These are phyloP conservation scores for Macrocentrus cingulum DNA, from an alignment of 1,140 invertebrate genomes.

Conservation along the genomic window DNA sequence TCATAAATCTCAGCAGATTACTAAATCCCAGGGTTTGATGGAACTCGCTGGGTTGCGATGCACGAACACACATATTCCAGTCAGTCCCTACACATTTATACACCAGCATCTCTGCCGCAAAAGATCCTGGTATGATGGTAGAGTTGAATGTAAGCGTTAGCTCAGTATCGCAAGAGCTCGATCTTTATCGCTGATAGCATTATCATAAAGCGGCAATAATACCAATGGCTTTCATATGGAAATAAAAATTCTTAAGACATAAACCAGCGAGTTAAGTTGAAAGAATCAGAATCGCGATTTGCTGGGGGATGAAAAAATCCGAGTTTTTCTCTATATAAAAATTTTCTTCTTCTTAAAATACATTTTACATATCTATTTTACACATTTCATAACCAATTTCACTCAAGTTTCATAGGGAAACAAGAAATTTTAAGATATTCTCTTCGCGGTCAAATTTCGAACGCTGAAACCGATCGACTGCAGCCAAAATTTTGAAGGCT, in stretches of 20 bases:
- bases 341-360: too few relatives aligned
- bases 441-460: too few relatives aligned
- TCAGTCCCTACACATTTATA: conserved; percentile 8
- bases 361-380: too few relatives aligned
- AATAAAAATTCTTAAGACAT: conserved; percentile 32
- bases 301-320: too few relatives aligned
- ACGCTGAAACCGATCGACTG: too few relatives aligned
- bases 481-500: too few relatives aligned
- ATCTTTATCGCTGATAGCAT: conserved; percentile 55
- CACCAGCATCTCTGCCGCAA: too few relatives aligned
- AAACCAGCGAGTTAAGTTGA: background rate
- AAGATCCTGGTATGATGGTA: background rate
- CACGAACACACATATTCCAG: background rate
- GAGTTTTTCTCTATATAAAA: too few relatives aligned
- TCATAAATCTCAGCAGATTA: conserved; percentile 61
- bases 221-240: conserved; percentile 49
- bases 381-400: too few relatives aligned
- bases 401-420: too few relatives aligned
- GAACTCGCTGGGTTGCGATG: conserved; percentile 38
- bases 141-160: conserved; percentile 21
- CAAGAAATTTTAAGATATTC: too few relatives aligned
- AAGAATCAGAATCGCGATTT: too few relatives aligned
- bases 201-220: conserved; percentile 61
- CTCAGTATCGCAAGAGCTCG: conserved; percentile 40
- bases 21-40: conserved; percentile 59